Evolutionary conservation across 1,140 invertebrate genomes (phyloP), one percentile per base, ranked within the genome.

Genomic region (Ostrea denselamellosa): DNA sequence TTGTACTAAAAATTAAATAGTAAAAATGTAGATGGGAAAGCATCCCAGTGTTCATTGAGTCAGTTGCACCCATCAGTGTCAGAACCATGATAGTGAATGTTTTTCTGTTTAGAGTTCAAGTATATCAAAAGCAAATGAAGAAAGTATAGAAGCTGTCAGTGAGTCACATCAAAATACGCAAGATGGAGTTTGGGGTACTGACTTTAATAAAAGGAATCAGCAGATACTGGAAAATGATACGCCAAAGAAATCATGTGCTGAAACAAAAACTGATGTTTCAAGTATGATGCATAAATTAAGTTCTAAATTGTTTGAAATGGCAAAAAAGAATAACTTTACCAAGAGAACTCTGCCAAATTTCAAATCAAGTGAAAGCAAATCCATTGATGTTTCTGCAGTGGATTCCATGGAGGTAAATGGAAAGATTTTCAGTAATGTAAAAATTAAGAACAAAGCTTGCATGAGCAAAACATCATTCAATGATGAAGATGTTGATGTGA

Each of bases 401-500:
- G 28, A 77, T 77, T 77, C 68, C 1, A 12, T 77, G 22, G 28
- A 14, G 22, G 68, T 77, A 34, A 77, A 77, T 14, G 68, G 68
- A 77, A 77, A 34, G 9, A 77, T 77, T 34, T 77, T 77, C 28
- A 77, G 28, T 4, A 77, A 77, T 34, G 14, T 77, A 34, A 77
- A 77, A 28, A 77, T 77, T 14, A 77, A 77, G 28, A 77, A 77
- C 28, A 77, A 25, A 25, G 28, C 25, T 77, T 19, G 17, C 7
- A 25, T 77, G 9, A 34, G 28, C 2, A 25, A 34, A 12, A 34
- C 68, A 77, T 25, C 22, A 14, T 77, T 77, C 25, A 28, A 62
- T 17, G 53, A 58, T 71, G 34, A 85, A 5, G 81, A 88, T 8
- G 88, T 89, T 25, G 71, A 89, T 58, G 58, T 85, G 56, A 25